A percentile compares a stretch with the other conserved stretches of the same genome.
Conservation (phyloP, 2,113 vertebrate genomes). For the Hyperoodon ampullatus region DNA sequence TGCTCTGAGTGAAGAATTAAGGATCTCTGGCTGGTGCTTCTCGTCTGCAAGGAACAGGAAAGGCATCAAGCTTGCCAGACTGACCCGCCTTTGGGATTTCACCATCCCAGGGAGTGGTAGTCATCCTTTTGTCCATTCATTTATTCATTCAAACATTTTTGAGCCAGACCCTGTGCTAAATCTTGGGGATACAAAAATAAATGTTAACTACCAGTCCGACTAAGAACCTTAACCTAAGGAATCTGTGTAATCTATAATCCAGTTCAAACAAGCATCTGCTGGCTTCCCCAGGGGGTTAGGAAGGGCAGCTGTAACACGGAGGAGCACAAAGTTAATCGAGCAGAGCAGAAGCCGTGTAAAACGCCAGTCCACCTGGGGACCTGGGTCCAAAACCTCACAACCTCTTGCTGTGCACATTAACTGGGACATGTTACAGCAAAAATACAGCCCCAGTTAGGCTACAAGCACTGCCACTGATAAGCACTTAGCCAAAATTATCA, state of each 20-base stretch:
- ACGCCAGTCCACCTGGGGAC: background rate
- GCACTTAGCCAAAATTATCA: constrained; percentile 13
- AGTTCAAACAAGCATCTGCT: background rate
- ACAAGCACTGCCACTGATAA: background rate
- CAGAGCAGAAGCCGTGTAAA: background rate
- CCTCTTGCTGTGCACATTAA: background rate
- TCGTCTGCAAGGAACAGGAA: background rate
- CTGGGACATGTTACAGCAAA: constrained; percentile 3
- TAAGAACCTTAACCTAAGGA: background rate
- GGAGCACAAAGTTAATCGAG: background rate
- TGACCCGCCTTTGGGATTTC: background rate
- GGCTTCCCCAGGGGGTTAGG: background rate
- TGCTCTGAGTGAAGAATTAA: background rate
- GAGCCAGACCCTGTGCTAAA: background rate
- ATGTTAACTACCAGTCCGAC: background rate
- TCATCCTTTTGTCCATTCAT: background rate
- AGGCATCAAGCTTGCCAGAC: background rate
- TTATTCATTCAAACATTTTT: constrained; percentile 36
- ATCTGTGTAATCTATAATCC: background rate
- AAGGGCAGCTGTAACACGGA: background rate
- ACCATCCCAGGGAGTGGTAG: background rate
- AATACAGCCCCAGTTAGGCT: background rate
- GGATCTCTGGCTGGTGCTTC: background rate
- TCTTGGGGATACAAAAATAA: background rate
- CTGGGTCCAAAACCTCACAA: background rate